Evolutionary conservation across 2,113 vertebrate species (phyloP).

Genomic region (Pygoscelis adeliae): DNA sequence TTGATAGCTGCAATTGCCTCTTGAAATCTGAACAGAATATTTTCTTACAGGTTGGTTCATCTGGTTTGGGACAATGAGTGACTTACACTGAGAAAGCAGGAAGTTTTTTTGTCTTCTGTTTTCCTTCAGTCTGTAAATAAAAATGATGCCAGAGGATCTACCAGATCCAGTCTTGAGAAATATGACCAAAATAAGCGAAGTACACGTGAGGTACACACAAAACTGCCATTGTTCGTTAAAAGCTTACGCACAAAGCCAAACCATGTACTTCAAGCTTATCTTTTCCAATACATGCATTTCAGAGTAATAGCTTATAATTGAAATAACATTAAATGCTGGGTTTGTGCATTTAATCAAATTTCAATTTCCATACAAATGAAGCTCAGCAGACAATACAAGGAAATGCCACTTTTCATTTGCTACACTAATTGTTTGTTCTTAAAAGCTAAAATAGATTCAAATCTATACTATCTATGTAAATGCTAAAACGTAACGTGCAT

Average conservation of each 20-base stretch:
- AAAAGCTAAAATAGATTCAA: background rate
- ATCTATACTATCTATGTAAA: background rate
- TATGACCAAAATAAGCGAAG: background rate
- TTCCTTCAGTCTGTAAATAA: background rate
- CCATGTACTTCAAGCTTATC: background rate
- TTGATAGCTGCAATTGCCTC: slow-evolving; percentile 19
- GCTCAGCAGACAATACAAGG: slow-evolving; percentile 1
- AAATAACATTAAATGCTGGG: background rate
- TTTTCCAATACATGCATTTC: background rate
- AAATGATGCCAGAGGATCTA: background rate
- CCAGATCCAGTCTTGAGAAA: background rate
- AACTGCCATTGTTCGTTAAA: background rate
- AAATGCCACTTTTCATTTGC: too few relatives aligned
- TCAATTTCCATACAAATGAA: slow-evolving; percentile 16
- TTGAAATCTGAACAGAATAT: background rate
- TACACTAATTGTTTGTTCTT: too few relatives aligned
- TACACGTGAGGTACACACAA: background rate
- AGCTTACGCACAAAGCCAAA: background rate
- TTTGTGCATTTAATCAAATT: slow-evolving; percentile 14
- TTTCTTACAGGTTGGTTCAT: background rate
- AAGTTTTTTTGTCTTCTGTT: background rate
- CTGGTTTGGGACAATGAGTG: background rate
- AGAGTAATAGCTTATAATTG: background rate
- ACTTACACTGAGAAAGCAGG: background rate
- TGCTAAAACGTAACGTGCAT: background rate